A percentile compares a stretch with the other conserved stretches of the same genome.
Conservation (phyloP, 53 echinoderm and acorn worm genomes). For the Holothuria leucospilota region DNA sequence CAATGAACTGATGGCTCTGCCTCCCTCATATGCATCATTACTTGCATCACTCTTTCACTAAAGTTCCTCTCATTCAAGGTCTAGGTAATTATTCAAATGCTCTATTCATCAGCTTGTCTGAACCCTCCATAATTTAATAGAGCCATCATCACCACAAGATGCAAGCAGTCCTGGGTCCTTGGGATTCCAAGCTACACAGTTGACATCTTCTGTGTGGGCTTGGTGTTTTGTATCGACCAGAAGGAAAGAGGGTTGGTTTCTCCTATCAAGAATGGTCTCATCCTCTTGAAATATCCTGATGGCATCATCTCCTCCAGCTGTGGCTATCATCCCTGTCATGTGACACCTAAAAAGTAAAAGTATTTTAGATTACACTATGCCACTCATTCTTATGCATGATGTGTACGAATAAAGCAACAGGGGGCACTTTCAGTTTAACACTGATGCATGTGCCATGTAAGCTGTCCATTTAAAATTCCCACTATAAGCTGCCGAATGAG, state of each 20-base stretch:
- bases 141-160: conserved; percentile 81
- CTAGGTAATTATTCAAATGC: no score
- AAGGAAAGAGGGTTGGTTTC: conserved; percentile 74
- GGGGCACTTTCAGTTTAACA: no score
- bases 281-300: conserved; percentile 88
- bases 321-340: conserved; percentile 82
- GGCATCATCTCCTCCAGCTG: conserved; percentile 87
- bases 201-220: conserved; percentile 87
- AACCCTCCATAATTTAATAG: conserved; percentile 84
- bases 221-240: conserved; percentile 51
- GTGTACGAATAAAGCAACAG: no score
- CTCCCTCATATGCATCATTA: no score
- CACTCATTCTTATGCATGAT: no score
- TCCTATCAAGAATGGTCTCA: conserved; percentile 48
- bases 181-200: conserved; percentile 86
- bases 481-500: no score
- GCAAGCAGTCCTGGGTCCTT: conserved; percentile 76
- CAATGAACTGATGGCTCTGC: no score
- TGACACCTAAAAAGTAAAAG: conserved; percentile 67
- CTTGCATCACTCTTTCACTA: no score
- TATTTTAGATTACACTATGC: no score
- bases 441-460: no score
- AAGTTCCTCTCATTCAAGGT: no score
- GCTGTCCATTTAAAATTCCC: no score
- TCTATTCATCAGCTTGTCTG: neutral